Evolutionary conservation across 2,797 vertebrate genomes (phyloP).

Genomic region (Centropyge bicolor): DNA sequence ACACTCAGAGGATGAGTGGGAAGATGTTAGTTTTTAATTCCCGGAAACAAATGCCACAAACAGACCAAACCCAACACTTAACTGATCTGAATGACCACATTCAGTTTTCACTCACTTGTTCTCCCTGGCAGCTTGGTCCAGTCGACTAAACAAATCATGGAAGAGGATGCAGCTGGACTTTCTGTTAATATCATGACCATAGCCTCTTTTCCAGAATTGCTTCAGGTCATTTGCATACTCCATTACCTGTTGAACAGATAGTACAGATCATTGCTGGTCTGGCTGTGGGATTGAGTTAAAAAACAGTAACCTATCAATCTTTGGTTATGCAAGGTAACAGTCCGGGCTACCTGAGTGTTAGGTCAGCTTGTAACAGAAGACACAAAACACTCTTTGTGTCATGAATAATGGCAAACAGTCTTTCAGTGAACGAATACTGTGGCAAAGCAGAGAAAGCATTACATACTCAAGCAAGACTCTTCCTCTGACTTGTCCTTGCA

Average conservation of each 20-base stretch:
- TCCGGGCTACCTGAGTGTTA: constrained; percentile 25
- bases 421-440: constrained; percentile 13
- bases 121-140: constrained; percentile 86
- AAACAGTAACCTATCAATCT: constrained; percentile 8
- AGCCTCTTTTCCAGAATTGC: constrained; percentile 95
- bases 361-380: constrained; percentile 39
- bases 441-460: neutral
- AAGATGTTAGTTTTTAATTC: too few species aligned
- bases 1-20: too few species aligned
- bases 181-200: constrained; percentile 94
- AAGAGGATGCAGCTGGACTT: constrained; percentile 94
- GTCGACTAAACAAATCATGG: constrained; percentile 91
- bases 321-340: constrained; percentile 18
- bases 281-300: neutral
- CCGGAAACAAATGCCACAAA: neutral
- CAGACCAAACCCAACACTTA: neutral
- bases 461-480: neutral
- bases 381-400: constrained; percentile 50
- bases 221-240: constrained; percentile 95
- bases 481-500: neutral
- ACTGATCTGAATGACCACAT: neutral
- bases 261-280: neutral
- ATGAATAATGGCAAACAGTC: constrained; percentile 10
- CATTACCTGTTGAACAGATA: constrained; percentile 86
- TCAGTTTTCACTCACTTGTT: constrained; percentile 69